Percentiles rank a stretch among this genome's conserved stretches.
Conservation (phyloP, 2,113 vertebrate genomes). For the Galbula dea region DNA sequence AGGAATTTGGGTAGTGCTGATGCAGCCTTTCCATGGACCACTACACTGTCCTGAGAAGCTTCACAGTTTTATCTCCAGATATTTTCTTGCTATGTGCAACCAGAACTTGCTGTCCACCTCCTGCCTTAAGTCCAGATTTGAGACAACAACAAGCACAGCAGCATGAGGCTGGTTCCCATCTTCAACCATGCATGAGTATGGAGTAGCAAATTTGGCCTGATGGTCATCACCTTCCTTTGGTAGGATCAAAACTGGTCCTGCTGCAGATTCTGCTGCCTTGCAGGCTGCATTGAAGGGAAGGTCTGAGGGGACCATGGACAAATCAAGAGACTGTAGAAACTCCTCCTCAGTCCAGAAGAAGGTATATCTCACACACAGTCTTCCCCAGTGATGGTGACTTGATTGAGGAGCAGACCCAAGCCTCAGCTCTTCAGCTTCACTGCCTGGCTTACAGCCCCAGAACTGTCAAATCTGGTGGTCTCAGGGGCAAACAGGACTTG, state of each 20-base stretch:
- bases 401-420: no score
- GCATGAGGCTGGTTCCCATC: rapidly evolving
- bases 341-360: no score
- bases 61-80: neutral
- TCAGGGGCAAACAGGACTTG: no score
- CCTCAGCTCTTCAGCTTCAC: no score
- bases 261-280: neutral
- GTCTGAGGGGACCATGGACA: no score
- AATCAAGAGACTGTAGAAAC: no score
- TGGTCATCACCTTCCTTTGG: neutral
- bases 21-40: neutral
- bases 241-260: neutral
- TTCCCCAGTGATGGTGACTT: no score
- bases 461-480: no score
- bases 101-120: neutral
- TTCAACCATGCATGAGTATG: rapidly evolving
- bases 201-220: rapidly evolving
- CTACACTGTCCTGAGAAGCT: neutral
- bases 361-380: no score
- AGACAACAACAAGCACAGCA: rapidly evolving
- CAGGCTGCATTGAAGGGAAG: no score
- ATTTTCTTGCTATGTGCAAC: neutral
- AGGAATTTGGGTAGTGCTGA: neutral
- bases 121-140: neutral
- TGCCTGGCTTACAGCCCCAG: no score